Base-by-base conservation (phyloP, 2,797 vertebrate species). In the Vespertilio murinus region DNA sequence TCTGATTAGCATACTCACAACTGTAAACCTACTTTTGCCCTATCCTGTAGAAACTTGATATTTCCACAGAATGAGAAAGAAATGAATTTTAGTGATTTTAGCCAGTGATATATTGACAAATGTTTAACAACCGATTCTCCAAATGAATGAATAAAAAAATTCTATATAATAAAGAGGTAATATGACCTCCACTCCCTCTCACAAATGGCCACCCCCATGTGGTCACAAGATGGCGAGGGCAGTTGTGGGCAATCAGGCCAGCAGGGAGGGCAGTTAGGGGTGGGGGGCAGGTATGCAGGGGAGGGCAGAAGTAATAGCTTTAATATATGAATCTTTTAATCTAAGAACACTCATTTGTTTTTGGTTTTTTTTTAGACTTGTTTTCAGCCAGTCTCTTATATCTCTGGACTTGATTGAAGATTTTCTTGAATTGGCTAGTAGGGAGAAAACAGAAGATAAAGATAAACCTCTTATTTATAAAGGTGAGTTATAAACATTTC, bases 381-480 rank as follows among this genome's bases (percentile, higher is more conserved):
- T 99, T 96, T 99, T 99, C 96, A 99, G 99, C 98, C 99, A 99
- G 96, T 99, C 99, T 87, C 98, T 99, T 23, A 99, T 99, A 98
- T 99, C 99, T 93, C 98, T 99, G 97, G 99, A 99, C 98, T 98
- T 99, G 96, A 99, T 99, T 90, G 99, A 99, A 97, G 99, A 99
- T 98, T 99, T 99, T 98, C 98, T 99, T 96, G 99, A 99, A 94
- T 96, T 99, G 95, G 98, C 99, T 85, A 98, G 98, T 98, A 98
- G 98, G 96, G 98, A 99, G 75, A 98, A 99, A 96, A 85, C 96
- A 74, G 96, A 96, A 83, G 99, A 99, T 67, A 99, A 99, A 93
- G 98, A 97, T 0, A 99, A 99, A 71, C 45, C 98, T 84, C 97
- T 99, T 79, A 98, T 99, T 86, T 99, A 99, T 97, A 99, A 99